These are phyloP conservation scores for Cheilosia pagana DNA, from an alignment of 2,888 invertebrate genomes.

Conservation along the genomic window DNA sequence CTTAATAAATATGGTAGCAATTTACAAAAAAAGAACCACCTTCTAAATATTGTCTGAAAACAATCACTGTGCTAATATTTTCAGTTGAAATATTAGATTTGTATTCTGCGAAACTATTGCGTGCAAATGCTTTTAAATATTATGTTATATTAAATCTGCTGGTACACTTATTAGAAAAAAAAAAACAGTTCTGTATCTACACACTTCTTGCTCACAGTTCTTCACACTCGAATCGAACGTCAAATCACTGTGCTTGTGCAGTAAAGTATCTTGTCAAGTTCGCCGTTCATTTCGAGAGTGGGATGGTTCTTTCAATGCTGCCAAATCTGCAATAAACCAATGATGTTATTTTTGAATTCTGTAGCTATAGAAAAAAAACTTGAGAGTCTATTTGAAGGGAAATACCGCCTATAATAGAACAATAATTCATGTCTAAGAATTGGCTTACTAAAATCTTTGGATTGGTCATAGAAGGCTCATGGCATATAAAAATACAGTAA, in stretches of 20 bases:
- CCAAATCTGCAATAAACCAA: neutral
- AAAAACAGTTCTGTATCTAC: neutral
- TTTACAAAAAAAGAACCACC: neutral
- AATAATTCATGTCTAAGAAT: too few species aligned
- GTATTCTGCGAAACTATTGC: neutral
- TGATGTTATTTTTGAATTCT: too few species aligned
- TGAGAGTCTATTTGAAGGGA: too few species aligned
- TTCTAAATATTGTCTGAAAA: neutral
- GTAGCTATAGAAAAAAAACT: too few species aligned
- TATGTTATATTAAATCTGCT: neutral
- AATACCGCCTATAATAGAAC: too few species aligned
- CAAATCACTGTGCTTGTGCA: neutral
- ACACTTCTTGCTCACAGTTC: neutral
- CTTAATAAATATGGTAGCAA: neutral
- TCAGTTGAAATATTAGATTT: neutral
- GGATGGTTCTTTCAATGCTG: slow-evolving; percentile 16
- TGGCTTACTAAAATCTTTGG: too few species aligned
- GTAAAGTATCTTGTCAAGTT: neutral
- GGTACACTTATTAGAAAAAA: neutral
- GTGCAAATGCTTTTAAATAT: neutral
- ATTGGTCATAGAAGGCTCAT: too few species aligned
- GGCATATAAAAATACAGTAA: too few species aligned
- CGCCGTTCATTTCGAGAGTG: slow-evolving; percentile 2
- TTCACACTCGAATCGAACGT: neutral
- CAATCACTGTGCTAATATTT: neutral